Evolutionary conservation across 2,113 vertebrate species (phyloP), one percentile per base, ranked within the genome.

Genomic region (Stegastes partitus): DNA sequence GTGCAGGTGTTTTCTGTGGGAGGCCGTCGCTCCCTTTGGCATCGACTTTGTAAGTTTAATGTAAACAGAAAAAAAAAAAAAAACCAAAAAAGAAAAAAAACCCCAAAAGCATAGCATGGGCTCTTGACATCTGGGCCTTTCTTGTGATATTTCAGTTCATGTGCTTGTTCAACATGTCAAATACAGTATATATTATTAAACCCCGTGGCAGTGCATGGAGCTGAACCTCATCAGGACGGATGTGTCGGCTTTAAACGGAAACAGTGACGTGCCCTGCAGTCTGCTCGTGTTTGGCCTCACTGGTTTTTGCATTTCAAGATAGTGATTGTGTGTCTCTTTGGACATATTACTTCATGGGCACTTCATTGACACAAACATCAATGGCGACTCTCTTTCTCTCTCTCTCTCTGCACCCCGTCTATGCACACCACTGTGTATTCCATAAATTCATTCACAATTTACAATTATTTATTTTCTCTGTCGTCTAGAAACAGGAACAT

Each of bases 401-500:
- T 45, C 55, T 23, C n/a, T 37, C 42, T 42, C 39, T 58, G 39
- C 55, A 68, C 45, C 50, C 34, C 19, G 19, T 87, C 87, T 81
- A 77, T 89, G 87, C 92, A 92, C 91, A 85, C 85, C 92, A 89
- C 74, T 68, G 82, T 49, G 47, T 80, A 77, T 82, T 45, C 42
- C 68, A 89, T 91, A 88, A 82, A 83, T 75, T 80, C 86, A 88
- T 88, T 88, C 88, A 92, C 89, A 85, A 91, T 92, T 87, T 92
- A 92, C 89, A 92, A 79, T 75, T 88, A 77, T 77, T 83, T 77
- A 75, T 83, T 84, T 88, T 78, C 57, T 86, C 69, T 89, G 67
- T 84, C 66, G 78, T 88, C 72, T 81, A 88, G 16, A 88, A 88
- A 88, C 74, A 66, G 79, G 72, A 87, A 83, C 44, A 71, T 69